Evolutionary conservation across 2,888 invertebrate species (phyloP), one percentile per base, ranked within the genome.

Genomic region (Dasypogon diadema): DNA sequence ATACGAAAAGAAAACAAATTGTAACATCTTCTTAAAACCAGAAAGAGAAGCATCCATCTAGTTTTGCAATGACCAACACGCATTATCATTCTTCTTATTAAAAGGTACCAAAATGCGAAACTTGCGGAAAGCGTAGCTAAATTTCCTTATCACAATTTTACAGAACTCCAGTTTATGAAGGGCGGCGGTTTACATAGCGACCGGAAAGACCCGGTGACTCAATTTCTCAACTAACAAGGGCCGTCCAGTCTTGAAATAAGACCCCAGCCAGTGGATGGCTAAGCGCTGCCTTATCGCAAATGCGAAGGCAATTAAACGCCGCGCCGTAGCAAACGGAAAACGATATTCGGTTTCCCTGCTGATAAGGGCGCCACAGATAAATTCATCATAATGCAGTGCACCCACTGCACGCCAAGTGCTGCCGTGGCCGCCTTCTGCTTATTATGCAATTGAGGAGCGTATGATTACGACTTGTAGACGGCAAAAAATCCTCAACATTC

Each of bases 331-430:
- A 8, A 70, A 18, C 70, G 70, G 70, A 70, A 70, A 70, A 54
- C 54, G 70, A 54, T 54, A 70, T 54, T 70, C 70, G 51, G 70
- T 54, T 70, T 70, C 54, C 54, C 37, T 5, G 54, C 12, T 70
- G 70, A 70, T 70, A 70, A 70, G 21, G 70, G 34, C 70, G 54
- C 70, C 30, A 51, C 34, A 12, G 65, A 65, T 65, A 48, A 65
- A 46, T 2, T 24, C 48, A 34, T 54, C 51, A 70, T 18, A 30
- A 30, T 26, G 34, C 51, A 24, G 21, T 18, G 30, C 51, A 34
- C 26, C 8, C 26, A 26, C 48, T 26, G 26, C 24, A 48, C n/a
- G 16, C 30, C n/a, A 65, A 48, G 48, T n/a, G 26, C 14, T 16
- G 42, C 0, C 34, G 68, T 18, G 2, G 12, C 14, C 2, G 10